Base-by-base conservation (phyloP, 2,888 invertebrate species). In the Lypha dubia region DNA sequence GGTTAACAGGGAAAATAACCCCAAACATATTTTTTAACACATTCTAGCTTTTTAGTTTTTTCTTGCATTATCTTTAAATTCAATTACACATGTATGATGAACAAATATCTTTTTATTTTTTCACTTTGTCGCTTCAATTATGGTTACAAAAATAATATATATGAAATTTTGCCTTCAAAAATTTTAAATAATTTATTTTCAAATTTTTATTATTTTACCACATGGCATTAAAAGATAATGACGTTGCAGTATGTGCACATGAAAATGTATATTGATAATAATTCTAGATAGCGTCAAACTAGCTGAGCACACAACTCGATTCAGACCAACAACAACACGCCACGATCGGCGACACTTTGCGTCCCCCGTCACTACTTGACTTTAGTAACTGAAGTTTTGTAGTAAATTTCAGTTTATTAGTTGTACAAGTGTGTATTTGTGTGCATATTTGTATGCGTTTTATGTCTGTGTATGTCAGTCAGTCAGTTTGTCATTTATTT, bases 201-300 rank as follows among this genome's bases (percentile, higher is more conserved):
- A 46, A 58, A n/a, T n/a, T 46, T 58, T 67, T 58, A 75, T 46
- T 56, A 56, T 79, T 73, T 65, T 58, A 58, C 70, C 71, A 73
- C 44, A 77, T 77, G 73, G 65, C 53, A 75, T 65, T 76, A 73
- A n/a, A 71, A 83, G 68, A 75, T 83, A 75, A 75, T 79, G 83
- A 83, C 83, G 83, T 79, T 79, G 83, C 83, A 83, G 53, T 63
- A 58, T 73, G 65, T 44, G 68, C 62, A n/a, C n/a, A 44, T 41
- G 73, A 63, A 41, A 68, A 65, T 79, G 28, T 76, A n/a, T n/a
- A n/a, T 81, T 79, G 71, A 84, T 84, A 75, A 84, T 76, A 75
- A 71, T 79, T 79, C 70, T 38, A 79, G 73, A 79, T 73, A 67
- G 56, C 76, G 70, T 71, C 68, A 67, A 71, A 35, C 35, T 56